Evolutionary conservation across 2,888 invertebrate genomes (phyloP), one percentile per base, ranked within the genome.

Genomic region (Tricholauxania praeusta): DNA sequence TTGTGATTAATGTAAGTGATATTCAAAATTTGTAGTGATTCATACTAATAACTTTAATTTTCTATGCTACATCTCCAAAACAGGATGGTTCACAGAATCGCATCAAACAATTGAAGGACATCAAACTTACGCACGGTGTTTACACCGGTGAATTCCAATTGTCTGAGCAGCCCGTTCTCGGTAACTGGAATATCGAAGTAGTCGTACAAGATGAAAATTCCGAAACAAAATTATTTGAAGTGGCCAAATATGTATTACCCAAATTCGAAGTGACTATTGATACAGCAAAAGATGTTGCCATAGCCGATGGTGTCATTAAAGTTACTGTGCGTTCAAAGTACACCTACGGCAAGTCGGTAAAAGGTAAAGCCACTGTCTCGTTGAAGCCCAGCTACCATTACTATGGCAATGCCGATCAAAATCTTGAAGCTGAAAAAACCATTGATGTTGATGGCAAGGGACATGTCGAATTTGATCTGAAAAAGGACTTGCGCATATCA

Each of bases 221-320:
- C 2, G 72, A 71, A 5, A 65, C 64, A 0, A 83, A 87, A 77
- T 64, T 71, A 1, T 83, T 86, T 55, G 90, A 93, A 83, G 94
- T 97, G 14, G 96, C 95, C 15, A 94, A 96, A 86, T 96, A 96
- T 83, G 93, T 98, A 68, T 88, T 96, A 76, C 98, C 98, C 0
- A 97, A 97, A 84, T 98, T 97, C 87, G 93, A 97, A 83, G 94
- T 98, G 74, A 91, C 91, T 48, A 92, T 98, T 75, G 92, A 94
- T 77, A 91, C 96, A 49, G 94, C 95, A 0, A 91, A 93, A 70
- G 95, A 96, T 86, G 91, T 93, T 8, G 93, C 96, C 2, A 93
- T 95, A 84, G 92, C 92, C 77, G 95, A 96, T 69, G 93, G 92
- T 60, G 91, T 92, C 75, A 90, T 98, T 64, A 90, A 90, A 22